Evolutionary conservation across 2,797 vertebrate genomes (phyloP), one percentile per base, ranked within the genome.

Genomic region (Phoxinus dragarum): DNA sequence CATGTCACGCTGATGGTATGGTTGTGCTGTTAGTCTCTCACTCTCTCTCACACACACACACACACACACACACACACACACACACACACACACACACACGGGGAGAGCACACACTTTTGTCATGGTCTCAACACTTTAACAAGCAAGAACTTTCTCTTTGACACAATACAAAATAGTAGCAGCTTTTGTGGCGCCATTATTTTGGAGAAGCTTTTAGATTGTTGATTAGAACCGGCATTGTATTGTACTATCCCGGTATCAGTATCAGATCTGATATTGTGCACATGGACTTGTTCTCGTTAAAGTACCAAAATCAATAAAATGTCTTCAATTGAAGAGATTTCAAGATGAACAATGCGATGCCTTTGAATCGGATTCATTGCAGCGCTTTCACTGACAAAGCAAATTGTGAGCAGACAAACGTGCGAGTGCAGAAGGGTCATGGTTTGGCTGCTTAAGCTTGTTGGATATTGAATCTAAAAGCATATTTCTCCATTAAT

Each of bases 121-220:
- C 47, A 84, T 64, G 42, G 66, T 49, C 67, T 80, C 38, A 66
- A 67, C 44, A 82, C 77, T 76, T 68, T 82, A 80, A 82, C 85
- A 85, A 73, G 66, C 77, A 81, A 17, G 44, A 54, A 81, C 84
- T 78, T 73, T 84, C 19, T 66, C 27, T 54, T 72, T 84, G 67
- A 84, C 59, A 54, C 72, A 64, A 61, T 40, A 77, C 36, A 1
- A 42, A 67, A 52, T 11, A 67, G 81, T 21, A 67, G 27, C 34
- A 69, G 75, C 49, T 38, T 66, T 76, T 84, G 44, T 76, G 31
- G 59, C 16, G 1, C 27, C 47, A 42, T 67, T 42, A 76, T 84
- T 76, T 40, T n/a, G 16, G 16, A 67, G 23, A 36, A 34, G 44
- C 38, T 59, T 69, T 44, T 6, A 8, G n/a, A 67, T 31, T 17